Conservation (phyloP, 2,888 invertebrate species). For the Eupithecia exiguata region DNA sequence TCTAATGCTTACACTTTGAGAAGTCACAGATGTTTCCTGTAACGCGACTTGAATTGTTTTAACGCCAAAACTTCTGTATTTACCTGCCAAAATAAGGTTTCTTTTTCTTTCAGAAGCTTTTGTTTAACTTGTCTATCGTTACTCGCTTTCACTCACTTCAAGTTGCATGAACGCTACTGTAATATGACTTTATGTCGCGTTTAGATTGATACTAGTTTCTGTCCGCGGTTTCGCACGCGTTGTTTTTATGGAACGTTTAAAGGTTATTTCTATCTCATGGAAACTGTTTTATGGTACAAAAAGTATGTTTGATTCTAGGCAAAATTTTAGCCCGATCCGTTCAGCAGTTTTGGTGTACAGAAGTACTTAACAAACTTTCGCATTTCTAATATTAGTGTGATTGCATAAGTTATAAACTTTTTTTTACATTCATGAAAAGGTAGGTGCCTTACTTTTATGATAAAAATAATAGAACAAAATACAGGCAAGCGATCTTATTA, state of each 20-base stretch:
- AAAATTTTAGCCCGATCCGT: no score
- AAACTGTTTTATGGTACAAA: no score
- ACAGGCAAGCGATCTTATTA: background rate
- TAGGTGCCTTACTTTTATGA: background rate
- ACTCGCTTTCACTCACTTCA: constrained; percentile 6
- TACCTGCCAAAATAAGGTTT: constrained; percentile 23
- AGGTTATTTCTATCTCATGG: no score
- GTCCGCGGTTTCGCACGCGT: no score
- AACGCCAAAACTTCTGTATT: constrained; percentile 25
- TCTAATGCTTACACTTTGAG: constrained; percentile 32
- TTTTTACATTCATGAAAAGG: background rate
- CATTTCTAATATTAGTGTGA: no score
- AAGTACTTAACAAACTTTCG: no score
- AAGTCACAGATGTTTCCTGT: constrained; percentile 29
- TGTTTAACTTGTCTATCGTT: constrained; percentile 11
- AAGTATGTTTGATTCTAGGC: no score
- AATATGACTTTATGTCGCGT: background rate
- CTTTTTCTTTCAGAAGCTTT: constrained; percentile 11
- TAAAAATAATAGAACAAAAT: background rate
- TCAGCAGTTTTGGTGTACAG: no score
- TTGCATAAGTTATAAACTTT: background rate
- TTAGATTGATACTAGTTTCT: background rate
- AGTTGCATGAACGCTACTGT: background rate
- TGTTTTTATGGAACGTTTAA: no score
- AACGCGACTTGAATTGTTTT: constrained; percentile 33